phyloP scores from a whole-genome alignment of 2,113 vertebrate genomes.

The Zosterops borbonicus region DNA sequence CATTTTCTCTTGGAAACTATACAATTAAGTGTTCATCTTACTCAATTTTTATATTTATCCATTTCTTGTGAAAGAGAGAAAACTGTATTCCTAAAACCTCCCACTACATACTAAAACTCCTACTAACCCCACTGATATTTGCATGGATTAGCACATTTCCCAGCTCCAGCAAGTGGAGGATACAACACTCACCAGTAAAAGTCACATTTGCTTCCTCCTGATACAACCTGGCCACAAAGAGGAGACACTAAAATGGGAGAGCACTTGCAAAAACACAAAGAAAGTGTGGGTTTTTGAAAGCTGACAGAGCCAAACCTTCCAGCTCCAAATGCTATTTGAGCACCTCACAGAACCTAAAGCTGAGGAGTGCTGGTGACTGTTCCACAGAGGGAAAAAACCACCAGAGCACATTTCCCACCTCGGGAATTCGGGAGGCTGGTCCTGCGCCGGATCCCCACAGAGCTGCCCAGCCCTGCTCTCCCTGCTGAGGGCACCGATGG shows the following conservation, averaged over 20 bases:
- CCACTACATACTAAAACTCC: neutral
- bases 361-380: neutral
- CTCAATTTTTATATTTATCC: neutral
- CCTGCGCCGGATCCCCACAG: accelerated
- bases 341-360: neutral
- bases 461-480: conserved; percentile 25
- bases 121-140: neutral
- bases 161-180: neutral
- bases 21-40: neutral
- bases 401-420: neutral
- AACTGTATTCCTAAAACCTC: neutral
- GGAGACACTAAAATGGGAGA: neutral
- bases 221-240: neutral
- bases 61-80: neutral
- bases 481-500: neutral
- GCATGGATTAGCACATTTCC: neutral
- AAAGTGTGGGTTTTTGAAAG: neutral
- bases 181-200: neutral
- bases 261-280: neutral
- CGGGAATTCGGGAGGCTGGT: neutral
- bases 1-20: neutral
- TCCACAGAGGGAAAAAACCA: neutral
- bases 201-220: neutral
- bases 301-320: neutral
- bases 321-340: neutral